Base-by-base conservation (phyloP, 64 coral and sea anemone species). In the Montipora foliosa region DNA sequence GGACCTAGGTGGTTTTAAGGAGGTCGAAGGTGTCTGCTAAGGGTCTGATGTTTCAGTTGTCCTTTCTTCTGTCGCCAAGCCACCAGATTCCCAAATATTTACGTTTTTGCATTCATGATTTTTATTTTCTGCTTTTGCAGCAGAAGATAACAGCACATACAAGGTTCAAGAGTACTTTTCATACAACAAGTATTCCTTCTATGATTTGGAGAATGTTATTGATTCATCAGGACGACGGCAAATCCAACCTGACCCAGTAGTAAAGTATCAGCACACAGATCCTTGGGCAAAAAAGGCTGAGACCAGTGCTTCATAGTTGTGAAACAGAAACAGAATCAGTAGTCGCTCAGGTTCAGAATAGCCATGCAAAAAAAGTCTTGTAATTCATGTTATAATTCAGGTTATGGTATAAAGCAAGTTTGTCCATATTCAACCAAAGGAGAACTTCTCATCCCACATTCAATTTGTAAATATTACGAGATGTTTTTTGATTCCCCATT, bases 131-230 rank as follows among this genome's bases (percentile, higher is more conserved):
- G 29, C 67, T 24, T 81, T 71, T 11, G 49, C 45, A 92, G 79
- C 70, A 67, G 53, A 16, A 49, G 93, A 88, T 20, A 88, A 89
- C 50, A 94, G 87, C 59, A 88, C 90, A 6, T 97, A 97, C 93
- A 91, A 94, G 67, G 81, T 91, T 21, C 74, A 89, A 29, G 92
- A 97, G 46, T 97, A 97, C 74, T 97, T 78, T 64, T 91, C 86
- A 59, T 97, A 97, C 44, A 89, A 95, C 11, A 77, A 92, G 45
- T 78, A 94, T 20, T 97, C 95, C 1, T 97, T 88, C 64, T 73
- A 89, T 92, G 95, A 97, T 78, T 44, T 94, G 45, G 95, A 97
- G 77, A 83, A 91, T 55, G 93, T 82, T 47, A 97, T 97, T 81
- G 90, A 89, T 89, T 48, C 47, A 6, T 71, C 93, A 46, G 96